A percentile compares a stretch with the other conserved stretches of the same genome.
phyloP scores from a whole-genome alignment of 2,888 invertebrate species.

The Falcaria lacertinaria region DNA sequence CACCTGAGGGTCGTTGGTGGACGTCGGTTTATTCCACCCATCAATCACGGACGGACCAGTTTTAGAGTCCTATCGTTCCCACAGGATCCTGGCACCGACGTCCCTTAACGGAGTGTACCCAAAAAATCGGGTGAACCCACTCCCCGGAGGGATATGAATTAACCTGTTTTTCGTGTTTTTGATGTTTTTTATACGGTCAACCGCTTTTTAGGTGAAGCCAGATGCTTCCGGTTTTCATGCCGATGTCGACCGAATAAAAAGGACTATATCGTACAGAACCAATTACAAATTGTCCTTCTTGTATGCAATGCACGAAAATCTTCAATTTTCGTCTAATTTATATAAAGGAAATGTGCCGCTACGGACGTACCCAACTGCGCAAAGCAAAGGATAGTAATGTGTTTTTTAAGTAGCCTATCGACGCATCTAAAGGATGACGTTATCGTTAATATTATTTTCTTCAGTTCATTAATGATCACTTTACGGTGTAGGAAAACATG shows the following conservation, averaged over 20 bases:
- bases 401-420: no score
- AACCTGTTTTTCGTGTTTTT: slow-evolving; percentile 29
- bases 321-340: no score
- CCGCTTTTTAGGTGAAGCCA: not conserved
- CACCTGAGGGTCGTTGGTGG: slow-evolving; percentile 61
- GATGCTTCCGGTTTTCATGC: not conserved
- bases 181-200: not conserved
- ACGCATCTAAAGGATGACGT: no score
- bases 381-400: no score
- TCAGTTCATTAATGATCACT: no score
- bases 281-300: not conserved
- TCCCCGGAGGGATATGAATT: slow-evolving; percentile 36
- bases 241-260: not conserved
- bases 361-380: no score
- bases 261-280: not conserved
- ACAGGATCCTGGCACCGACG: slow-evolving; percentile 46
- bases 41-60: slow-evolving; percentile 66
- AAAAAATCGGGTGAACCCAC: slow-evolving; percentile 42
- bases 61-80: slow-evolving; percentile 65
- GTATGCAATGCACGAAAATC: no score
- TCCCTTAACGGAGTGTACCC: slow-evolving; percentile 34
- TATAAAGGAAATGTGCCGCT: no score
- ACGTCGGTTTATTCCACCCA: slow-evolving; percentile 67
- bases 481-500: no score
- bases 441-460: no score